Evolutionary conservation across 2,113 vertebrate species (phyloP).

Genomic region (Hassar affinis): DNA sequence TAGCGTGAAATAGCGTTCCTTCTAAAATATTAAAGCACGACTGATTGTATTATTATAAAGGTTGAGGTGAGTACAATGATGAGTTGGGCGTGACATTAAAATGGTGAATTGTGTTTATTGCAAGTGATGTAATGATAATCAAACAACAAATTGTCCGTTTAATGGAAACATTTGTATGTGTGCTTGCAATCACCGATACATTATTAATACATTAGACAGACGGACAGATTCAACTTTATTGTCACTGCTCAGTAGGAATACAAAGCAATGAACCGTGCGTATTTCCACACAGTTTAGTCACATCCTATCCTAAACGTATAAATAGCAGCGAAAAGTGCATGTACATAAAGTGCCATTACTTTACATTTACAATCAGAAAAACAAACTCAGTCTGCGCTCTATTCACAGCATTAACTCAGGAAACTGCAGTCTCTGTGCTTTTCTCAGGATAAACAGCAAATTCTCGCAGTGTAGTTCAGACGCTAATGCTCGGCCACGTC

Average conservation of each 20-base stretch:
- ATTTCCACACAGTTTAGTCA: neutral
- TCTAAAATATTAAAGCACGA: neutral
- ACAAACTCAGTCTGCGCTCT: neutral
- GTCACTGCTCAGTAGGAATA: no score
- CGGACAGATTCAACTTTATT: no score
- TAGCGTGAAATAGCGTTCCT: neutral
- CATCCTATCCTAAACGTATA: neutral
- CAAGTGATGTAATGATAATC: neutral
- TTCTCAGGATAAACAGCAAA: neutral
- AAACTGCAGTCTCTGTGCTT: constrained; percentile 3
- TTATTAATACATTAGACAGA: neutral
- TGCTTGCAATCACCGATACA: neutral
- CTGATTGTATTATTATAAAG: neutral
- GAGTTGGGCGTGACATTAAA: neutral
- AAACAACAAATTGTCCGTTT: neutral
- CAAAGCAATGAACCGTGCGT: neutral
- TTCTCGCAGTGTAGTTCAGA: constrained; percentile 28
- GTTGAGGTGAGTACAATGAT: neutral
- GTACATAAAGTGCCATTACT: constrained; percentile 60
- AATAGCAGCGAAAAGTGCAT: constrained; percentile 51
- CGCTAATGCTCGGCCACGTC: constrained; percentile 39
- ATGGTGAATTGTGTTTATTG: neutral
- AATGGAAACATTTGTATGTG: neutral
- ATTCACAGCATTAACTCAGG: neutral
- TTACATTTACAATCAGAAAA: constrained; percentile 22